A percentile compares a stretch with the other conserved stretches of the same genome.
phyloP scores from a whole-genome alignment of 2,113 vertebrate species.

The Oryzias curvinotus region DNA sequence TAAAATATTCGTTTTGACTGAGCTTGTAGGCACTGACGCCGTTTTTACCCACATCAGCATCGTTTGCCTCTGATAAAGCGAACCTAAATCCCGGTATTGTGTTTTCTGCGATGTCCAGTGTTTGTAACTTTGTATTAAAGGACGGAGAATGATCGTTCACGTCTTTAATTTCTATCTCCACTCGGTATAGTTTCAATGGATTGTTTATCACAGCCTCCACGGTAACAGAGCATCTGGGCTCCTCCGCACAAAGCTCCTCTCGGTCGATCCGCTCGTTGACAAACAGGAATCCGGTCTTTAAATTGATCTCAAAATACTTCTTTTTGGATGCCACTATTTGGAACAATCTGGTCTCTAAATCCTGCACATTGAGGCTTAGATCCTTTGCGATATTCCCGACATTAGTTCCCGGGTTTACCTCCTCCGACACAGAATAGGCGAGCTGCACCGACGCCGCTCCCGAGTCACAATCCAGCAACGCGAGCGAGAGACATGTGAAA shows the following conservation, averaged over 20 bases:
- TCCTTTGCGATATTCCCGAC: slow-evolving; percentile 69
- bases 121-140: slow-evolving; percentile 40
- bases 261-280: slow-evolving; percentile 64
- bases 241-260: slow-evolving; percentile 57
- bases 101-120: slow-evolving; percentile 64
- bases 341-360: slow-evolving; percentile 57
- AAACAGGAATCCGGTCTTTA: slow-evolving; percentile 60
- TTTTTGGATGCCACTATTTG: slow-evolving; percentile 55
- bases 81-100: slow-evolving; percentile 37
- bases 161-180: slow-evolving; percentile 63
- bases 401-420: slow-evolving; percentile 57
- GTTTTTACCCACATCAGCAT: slow-evolving; percentile 70
- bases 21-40: slow-evolving; percentile 65
- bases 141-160: slow-evolving; percentile 69
- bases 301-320: slow-evolving; percentile 68
- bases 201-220: slow-evolving; percentile 64
- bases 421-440: slow-evolving; percentile 64
- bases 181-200: slow-evolving; percentile 62
- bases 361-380: slow-evolving; percentile 54
- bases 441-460: slow-evolving; percentile 52
- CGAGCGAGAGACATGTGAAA: slow-evolving; percentile 23
- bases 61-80: slow-evolving; percentile 66
- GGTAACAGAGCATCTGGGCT: slow-evolving; percentile 43
- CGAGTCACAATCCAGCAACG: slow-evolving; percentile 48
- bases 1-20: slow-evolving; percentile 66